phyloP scores from a whole-genome alignment of 1,140 invertebrate species.

The Pristionchus pacificus region DNA sequence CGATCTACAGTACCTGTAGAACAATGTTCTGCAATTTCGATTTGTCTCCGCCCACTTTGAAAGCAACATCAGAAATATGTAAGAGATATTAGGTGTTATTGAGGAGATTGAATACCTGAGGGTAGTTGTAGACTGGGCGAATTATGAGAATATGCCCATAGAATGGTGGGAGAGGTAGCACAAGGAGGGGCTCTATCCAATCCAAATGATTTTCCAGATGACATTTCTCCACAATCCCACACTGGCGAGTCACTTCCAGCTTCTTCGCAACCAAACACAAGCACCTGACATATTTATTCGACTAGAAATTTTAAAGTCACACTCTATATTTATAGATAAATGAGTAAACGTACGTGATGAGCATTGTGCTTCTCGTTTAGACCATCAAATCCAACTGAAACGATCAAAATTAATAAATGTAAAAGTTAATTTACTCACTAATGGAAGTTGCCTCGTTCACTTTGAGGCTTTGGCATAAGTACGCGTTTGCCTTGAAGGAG shows the following conservation, averaged over 20 bases:
- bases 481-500: too few relatives aligned
- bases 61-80: slow-evolving; percentile 62
- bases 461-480: too few relatives aligned
- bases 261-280: slow-evolving; percentile 81
- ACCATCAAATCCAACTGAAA: slow-evolving; percentile 80
- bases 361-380: slow-evolving; percentile 82
- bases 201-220: slow-evolving; percentile 46
- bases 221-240: slow-evolving; percentile 93
- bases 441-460: neutral
- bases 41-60: slow-evolving; percentile 62
- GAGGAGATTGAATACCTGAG: slow-evolving; percentile 61
- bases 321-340: too few relatives aligned
- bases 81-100: neutral
- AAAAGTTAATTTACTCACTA: neutral
- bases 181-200: slow-evolving; percentile 53
- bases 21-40: slow-evolving; percentile 64
- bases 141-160: slow-evolving; percentile 95
- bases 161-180: slow-evolving; percentile 66
- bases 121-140: slow-evolving; percentile 81
- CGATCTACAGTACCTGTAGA: slow-evolving; percentile 65
- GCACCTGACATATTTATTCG: too few relatives aligned
- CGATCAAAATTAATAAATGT: too few relatives aligned
- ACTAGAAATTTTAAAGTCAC: too few relatives aligned
- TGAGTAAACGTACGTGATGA: too few relatives aligned
- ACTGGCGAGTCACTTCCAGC: slow-evolving; percentile 74